These are phyloP conservation scores for Rhagologus leucostigma DNA, from an alignment of 2,113 vertebrate species.

Conservation along the genomic window DNA sequence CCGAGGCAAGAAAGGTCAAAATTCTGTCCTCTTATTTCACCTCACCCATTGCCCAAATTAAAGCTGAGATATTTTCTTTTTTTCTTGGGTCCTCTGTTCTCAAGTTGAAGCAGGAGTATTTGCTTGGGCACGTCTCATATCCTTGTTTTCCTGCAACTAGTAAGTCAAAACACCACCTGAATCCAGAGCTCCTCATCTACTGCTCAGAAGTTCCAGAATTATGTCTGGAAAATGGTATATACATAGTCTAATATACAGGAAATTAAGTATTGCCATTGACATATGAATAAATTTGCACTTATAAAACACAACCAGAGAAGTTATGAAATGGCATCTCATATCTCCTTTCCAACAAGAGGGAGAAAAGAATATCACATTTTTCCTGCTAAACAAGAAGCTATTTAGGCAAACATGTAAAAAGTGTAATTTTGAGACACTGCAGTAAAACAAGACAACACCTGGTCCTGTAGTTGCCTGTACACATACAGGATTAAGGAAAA, in stretches of 20 bases:
- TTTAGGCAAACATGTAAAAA: background rate
- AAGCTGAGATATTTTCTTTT: background rate
- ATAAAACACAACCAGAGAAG: background rate
- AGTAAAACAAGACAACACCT: background rate
- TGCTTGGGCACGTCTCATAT: background rate
- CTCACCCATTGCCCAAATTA: background rate
- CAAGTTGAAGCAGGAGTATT: background rate
- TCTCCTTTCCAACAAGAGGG: background rate
- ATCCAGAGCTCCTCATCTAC: background rate
- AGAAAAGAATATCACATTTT: background rate
- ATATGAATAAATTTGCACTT: background rate
- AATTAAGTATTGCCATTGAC: background rate
- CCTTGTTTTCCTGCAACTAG: background rate
- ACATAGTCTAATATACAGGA: background rate
- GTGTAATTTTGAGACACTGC: background rate
- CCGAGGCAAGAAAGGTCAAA: background rate
- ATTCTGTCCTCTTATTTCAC: background rate
- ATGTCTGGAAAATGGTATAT: background rate
- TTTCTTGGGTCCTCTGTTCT: background rate
- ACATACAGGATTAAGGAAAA: background rate
- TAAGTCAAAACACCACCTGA: background rate
- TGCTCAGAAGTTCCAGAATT: background rate
- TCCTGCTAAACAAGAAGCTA: background rate
- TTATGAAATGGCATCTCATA: background rate
- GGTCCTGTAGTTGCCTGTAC: background rate